Percentiles rank a stretch among this genome's conserved stretches.
These are phyloP conservation scores for Hoplostethus atlanticus DNA, from an alignment of 2,797 vertebrate genomes.

Conservation along the genomic window DNA sequence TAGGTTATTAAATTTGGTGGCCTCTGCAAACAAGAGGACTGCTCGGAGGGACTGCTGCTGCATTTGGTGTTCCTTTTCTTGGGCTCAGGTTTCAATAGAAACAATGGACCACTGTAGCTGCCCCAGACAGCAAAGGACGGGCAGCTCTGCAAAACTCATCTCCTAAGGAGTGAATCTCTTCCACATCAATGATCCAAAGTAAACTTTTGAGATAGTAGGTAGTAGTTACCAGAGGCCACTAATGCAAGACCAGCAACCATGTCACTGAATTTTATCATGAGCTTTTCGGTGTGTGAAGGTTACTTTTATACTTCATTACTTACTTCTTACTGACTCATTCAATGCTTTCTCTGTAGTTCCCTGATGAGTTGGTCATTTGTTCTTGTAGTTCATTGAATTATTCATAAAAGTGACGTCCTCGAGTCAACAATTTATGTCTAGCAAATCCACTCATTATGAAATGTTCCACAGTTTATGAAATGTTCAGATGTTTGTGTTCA, in stretches of 20 bases:
- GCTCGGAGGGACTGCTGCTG: conserved; percentile 75
- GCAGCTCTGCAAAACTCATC: conserved; percentile 92
- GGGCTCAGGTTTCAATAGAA: conserved; percentile 91
- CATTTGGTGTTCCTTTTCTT: conserved; percentile 88
- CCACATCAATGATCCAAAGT: conserved; percentile 36
- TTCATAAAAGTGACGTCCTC: conserved; percentile 40
- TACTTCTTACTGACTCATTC: conserved; percentile 5
- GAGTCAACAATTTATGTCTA: conserved; percentile 41
- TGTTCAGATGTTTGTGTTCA: conserved; percentile 10
- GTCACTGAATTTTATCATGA: too few relatives aligned
- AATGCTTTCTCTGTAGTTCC: neutral
- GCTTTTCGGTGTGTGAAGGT: neutral
- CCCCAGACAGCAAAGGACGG: conserved; percentile 89
- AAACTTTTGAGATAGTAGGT: conserved; percentile 13
- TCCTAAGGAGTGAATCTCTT: conserved; percentile 69
- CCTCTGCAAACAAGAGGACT: conserved; percentile 72
- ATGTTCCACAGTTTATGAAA: conserved; percentile 30
- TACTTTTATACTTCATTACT: neutral
- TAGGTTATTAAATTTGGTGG: conserved; percentile 76
- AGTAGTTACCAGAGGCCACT: conserved; percentile 5
- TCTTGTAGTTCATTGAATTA: conserved; percentile 27
- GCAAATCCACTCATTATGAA: conserved; percentile 35
- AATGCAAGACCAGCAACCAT: too few relatives aligned
- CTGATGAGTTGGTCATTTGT: conserved; percentile 3
- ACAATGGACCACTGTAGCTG: conserved; percentile 89